phyloP scores from a whole-genome alignment of 2,113 vertebrate species.

The Urocitellus parryii region DNA sequence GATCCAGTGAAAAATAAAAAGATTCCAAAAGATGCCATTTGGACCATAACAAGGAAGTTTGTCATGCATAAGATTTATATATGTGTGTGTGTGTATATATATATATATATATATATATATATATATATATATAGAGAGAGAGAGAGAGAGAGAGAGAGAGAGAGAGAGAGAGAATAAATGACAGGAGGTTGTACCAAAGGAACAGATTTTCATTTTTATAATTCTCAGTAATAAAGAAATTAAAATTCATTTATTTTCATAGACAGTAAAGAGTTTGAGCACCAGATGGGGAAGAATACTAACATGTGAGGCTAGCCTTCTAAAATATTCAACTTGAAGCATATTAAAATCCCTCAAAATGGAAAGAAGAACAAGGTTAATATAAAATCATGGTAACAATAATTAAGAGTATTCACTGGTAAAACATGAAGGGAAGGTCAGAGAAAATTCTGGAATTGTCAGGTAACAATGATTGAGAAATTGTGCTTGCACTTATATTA shows the following conservation, averaged over 20 bases:
- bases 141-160: too few relatives aligned
- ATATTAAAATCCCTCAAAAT: background rate
- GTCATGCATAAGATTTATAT: background rate
- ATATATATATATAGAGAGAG: too few relatives aligned
- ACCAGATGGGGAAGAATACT: background rate
- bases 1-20: background rate
- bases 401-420: too few relatives aligned
- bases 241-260: background rate
- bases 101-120: too few relatives aligned
- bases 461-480: background rate
- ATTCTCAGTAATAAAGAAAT: background rate
- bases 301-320: background rate
- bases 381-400: background rate
- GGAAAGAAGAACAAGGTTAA: background rate
- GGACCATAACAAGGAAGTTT: background rate
- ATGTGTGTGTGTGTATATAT: too few relatives aligned
- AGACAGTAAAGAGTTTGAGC: background rate
- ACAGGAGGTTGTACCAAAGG: background rate
- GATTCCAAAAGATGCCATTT: background rate
- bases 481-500: background rate
- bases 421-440: background rate
- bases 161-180: too few relatives aligned
- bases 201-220: background rate
- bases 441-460: background rate
- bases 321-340: background rate